phyloP scores from a whole-genome alignment of 1,140 invertebrate species.

The Platorchestia sp. region DNA sequence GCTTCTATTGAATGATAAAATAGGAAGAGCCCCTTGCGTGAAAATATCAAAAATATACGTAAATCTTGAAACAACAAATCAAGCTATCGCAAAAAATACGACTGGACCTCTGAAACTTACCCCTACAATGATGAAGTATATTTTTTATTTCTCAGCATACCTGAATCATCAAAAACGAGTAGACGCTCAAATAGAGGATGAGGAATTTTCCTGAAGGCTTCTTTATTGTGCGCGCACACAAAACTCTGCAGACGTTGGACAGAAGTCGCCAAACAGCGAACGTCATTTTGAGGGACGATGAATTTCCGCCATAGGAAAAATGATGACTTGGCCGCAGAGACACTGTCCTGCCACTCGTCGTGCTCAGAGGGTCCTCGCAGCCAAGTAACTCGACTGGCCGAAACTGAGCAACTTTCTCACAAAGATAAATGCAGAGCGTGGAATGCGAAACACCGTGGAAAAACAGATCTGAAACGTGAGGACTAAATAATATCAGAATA shows the following conservation, averaged over 20 bases:
- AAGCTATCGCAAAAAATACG: no score
- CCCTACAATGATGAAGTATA: no score
- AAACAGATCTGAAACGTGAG: neutral
- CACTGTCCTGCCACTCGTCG: neutral
- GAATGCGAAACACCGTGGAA: neutral
- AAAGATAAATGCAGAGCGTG: neutral
- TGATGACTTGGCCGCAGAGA: neutral
- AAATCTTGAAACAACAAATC: no score
- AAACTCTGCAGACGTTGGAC: neutral
- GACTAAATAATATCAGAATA: neutral
- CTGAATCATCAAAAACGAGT: no score
- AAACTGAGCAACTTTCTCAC: neutral
- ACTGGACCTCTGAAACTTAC: no score
- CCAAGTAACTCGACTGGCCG: neutral
- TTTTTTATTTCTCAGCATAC: no score
- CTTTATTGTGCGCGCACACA: neutral
- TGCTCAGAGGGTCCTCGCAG: neutral
- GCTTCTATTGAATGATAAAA: no score
- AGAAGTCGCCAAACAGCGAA: neutral
- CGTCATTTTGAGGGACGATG: neutral
- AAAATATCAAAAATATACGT: no score
- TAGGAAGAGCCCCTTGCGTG: no score
- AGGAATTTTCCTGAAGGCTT: neutral
- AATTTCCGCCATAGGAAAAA: neutral
- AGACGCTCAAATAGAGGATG: no score